A percentile compares a stretch with the other conserved stretches of the same genome.
phyloP scores from a whole-genome alignment of 2,113 vertebrate genomes.

The Oreamnos americanus region DNA sequence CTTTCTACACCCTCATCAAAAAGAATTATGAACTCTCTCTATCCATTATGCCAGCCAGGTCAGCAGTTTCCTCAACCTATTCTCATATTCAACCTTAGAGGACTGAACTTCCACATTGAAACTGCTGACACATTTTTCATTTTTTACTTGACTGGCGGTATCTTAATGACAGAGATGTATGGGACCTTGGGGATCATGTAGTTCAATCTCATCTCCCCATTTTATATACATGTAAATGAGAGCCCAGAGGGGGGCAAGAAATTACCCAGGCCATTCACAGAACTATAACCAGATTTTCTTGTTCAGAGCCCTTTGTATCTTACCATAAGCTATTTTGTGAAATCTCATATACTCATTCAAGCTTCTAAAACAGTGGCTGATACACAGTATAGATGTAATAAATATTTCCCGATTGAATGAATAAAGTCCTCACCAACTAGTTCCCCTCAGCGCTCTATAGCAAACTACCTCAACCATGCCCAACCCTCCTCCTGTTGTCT shows the following conservation, averaged over 20 bases:
- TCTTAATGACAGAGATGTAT: neutral
- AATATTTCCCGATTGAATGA: neutral
- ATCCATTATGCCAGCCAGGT: fast-evolving
- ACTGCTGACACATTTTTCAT: neutral
- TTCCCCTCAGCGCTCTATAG: neutral
- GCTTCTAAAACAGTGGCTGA: neutral
- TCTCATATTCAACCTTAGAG: neutral
- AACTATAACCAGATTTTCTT: neutral
- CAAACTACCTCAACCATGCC: too few species aligned
- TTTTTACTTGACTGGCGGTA: neutral
- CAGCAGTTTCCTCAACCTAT: neutral
- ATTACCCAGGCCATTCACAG: neutral
- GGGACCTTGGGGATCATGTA: neutral
- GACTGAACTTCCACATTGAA: neutral
- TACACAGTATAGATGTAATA: neutral
- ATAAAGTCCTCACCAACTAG: neutral
- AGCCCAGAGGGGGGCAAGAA: neutral
- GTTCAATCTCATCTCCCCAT: neutral
- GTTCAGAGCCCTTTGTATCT: neutral
- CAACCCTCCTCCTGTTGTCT: neutral
- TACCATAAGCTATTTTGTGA: neutral
- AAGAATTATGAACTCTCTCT: neutral
- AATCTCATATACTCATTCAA: neutral
- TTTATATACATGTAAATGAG: neutral
- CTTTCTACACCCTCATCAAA: neutral